These are phyloP conservation scores for Cecropterus lyciades DNA, from an alignment of 1,140 invertebrate species.

Conservation along the genomic window DNA sequence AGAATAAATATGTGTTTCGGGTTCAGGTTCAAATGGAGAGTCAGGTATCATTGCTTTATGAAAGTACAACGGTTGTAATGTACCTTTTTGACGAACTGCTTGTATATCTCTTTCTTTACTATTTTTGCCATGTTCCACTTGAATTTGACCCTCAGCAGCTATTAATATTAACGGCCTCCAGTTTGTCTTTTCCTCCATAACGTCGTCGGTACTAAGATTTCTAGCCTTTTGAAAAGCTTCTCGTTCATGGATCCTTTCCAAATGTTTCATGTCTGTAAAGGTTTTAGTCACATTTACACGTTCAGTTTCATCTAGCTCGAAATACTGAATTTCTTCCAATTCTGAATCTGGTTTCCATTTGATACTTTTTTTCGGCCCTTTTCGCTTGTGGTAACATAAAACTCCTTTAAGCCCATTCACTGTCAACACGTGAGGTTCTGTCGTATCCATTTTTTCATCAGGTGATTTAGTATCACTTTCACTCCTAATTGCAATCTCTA, in stretches of 20 bases:
- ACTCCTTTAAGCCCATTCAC: slow-evolving; percentile 86
- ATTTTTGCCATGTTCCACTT: slow-evolving; percentile 89
- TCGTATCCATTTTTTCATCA: slow-evolving; percentile 77
- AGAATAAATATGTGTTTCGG: slow-evolving; percentile 89
- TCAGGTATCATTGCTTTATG: slow-evolving; percentile 94
- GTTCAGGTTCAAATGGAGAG: slow-evolving; percentile 92
- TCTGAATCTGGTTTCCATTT: slow-evolving; percentile 93
- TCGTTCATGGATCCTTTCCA: slow-evolving; percentile 94
- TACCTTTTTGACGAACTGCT: slow-evolving; percentile 92
- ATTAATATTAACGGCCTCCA: slow-evolving; percentile 89
- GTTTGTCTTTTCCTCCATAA: slow-evolving; percentile 90
- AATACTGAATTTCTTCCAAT: slow-evolving; percentile 93
- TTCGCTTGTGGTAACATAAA: slow-evolving; percentile 87
- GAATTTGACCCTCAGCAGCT: slow-evolving; percentile 87
- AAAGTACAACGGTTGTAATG: slow-evolving; percentile 94
- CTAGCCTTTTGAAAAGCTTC: slow-evolving; percentile 91
- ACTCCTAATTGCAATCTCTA: slow-evolving; percentile 48
- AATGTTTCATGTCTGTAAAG: slow-evolving; percentile 96
- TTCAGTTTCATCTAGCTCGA: slow-evolving; percentile 97
- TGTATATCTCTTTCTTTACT: slow-evolving; percentile 95
- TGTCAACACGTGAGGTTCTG: slow-evolving; percentile 67
- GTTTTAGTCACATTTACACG: slow-evolving; percentile 96
- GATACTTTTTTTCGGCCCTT: slow-evolving; percentile 92
- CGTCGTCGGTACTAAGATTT: slow-evolving; percentile 90
- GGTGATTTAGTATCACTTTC: slow-evolving; percentile 75